phyloP scores from a whole-genome alignment of 2,888 invertebrate species.

The Taenaris catops region DNA sequence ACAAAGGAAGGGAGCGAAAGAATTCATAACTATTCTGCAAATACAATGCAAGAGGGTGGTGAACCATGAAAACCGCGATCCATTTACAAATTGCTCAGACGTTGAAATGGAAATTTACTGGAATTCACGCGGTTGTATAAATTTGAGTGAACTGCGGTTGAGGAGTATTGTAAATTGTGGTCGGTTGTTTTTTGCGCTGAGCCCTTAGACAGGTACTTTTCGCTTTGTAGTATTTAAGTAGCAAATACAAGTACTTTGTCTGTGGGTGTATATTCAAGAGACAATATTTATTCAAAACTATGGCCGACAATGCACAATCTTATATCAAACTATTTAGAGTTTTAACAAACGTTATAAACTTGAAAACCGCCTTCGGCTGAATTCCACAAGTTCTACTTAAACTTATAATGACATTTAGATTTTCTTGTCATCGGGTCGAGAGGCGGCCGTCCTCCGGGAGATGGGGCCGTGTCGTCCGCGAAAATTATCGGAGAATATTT shows the following conservation, averaged over 20 bases:
- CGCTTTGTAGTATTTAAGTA: no score
- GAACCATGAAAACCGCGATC: constrained; percentile 40
- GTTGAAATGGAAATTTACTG: constrained; percentile 46
- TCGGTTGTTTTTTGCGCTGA: no score
- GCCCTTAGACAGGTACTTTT: no score
- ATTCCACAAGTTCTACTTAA: constrained; percentile 51
- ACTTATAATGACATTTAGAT: constrained; percentile 78
- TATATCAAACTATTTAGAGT: constrained; percentile 34
- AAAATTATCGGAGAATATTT: constrained; percentile 57
- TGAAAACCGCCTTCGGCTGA: constrained; percentile 47
- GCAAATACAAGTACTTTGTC: no score
- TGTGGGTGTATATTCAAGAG: no score
- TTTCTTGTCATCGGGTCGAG: constrained; percentile 57
- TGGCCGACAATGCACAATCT: constrained; percentile 14
- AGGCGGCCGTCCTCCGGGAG: constrained; percentile 8
- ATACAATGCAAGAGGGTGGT: constrained; percentile 26
- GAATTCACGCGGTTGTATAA: constrained; percentile 56
- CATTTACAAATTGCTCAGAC: constrained; percentile 67
- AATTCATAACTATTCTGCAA: constrained; percentile 26
- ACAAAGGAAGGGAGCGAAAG: constrained; percentile 28
- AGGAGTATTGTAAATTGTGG: neutral
- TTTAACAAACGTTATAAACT: constrained; percentile 44
- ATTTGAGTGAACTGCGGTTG: constrained; percentile 50
- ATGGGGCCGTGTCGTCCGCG: constrained; percentile 24
- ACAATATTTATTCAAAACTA: neutral